Percentiles rank a stretch among this genome's conserved stretches.
phyloP scores from a whole-genome alignment of 2,113 vertebrate genomes.

The Amphiprion ocellaris region DNA sequence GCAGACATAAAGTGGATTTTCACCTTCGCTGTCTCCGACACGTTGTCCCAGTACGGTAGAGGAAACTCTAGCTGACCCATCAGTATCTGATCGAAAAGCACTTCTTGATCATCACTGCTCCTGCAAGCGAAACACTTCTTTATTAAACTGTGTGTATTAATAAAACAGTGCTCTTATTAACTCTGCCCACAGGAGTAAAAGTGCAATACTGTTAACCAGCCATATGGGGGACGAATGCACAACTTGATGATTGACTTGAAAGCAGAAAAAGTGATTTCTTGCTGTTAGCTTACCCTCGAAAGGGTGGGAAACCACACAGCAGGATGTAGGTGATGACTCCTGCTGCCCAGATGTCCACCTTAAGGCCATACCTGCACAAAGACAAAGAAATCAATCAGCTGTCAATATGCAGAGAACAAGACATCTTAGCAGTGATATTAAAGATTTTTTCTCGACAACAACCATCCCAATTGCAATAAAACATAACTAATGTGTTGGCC shows the following conservation, averaged over 20 bases:
- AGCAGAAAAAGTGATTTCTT: neutral
- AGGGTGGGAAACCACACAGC: slow-evolving; percentile 97
- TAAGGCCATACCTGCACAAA: slow-evolving; percentile 93
- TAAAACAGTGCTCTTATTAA: neutral
- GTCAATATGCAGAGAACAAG: neutral
- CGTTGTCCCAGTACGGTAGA: slow-evolving; percentile 96
- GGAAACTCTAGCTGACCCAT: slow-evolving; percentile 98
- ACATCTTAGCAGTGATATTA: neutral
- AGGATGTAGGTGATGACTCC: slow-evolving; percentile 99
- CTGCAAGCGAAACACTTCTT: slow-evolving; percentile 75
- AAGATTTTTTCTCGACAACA: neutral
- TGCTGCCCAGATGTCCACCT: slow-evolving; percentile 99
- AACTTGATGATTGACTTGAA: neutral
- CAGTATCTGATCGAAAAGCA: slow-evolving; percentile 98
- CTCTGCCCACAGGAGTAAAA: neutral
- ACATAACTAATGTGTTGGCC: neutral
- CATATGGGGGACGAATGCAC: slow-evolving; percentile 43
- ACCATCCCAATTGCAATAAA: neutral
- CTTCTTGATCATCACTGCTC: slow-evolving; percentile 95
- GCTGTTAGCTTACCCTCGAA: slow-evolving; percentile 90
- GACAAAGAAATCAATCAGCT: neutral
- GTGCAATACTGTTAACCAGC: neutral
- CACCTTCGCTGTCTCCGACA: slow-evolving; percentile 97
- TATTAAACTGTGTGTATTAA: neutral
- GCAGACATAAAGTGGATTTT: neutral